Base-by-base conservation (phyloP, 2,113 vertebrate genomes). In the Phasianus colchicus region DNA sequence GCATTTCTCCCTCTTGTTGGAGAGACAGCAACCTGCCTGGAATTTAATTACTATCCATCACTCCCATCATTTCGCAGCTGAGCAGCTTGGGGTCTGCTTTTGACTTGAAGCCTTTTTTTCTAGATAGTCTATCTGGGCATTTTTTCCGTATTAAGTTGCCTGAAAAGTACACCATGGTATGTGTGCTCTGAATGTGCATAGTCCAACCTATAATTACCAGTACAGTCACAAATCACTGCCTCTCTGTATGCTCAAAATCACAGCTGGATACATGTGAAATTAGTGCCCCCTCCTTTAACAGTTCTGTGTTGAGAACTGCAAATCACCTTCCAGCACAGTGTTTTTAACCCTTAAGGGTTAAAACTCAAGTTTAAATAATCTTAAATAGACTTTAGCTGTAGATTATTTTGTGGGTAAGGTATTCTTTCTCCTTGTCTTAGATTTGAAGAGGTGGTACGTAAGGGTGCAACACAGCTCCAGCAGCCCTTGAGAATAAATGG, bases 51-150 rank as follows among this genome's bases (percentile, higher is more conserved):
- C 52, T 76, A 11, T 3, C 40, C 24, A 14, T 83, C 66, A 30
- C 71, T 43, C 92, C 20, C 29, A 65, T 72, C 78, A 55, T 82
- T 75, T 84, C 32, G 36, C 32, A 84, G 73, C 52, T 3, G 2
- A 90, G 70, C 61, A 67, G 74, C 66, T 87, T 79, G 77, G 74
- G 32, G 40, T 84, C 55, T 86, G 55, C 52, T 75, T 82, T 90
- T 67, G 73, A 30, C 74, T 67, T 47, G 29, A 90, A 92, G 66
- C 34, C 34, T 34, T 84, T 95, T 92, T 92, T 78, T 50, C 57
- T 19, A n/a, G 47, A 47, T 88, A 34, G 36, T 63, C 50, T 67
- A 54, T 71, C 61, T 65, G 55, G 64, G 42, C 50, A 36, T 77
- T 87, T 89, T 72, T 89, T 87, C 38, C 10, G 0, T 40, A 36